phyloP scores from a whole-genome alignment of 2,113 vertebrate species.

The Passer domesticus region DNA sequence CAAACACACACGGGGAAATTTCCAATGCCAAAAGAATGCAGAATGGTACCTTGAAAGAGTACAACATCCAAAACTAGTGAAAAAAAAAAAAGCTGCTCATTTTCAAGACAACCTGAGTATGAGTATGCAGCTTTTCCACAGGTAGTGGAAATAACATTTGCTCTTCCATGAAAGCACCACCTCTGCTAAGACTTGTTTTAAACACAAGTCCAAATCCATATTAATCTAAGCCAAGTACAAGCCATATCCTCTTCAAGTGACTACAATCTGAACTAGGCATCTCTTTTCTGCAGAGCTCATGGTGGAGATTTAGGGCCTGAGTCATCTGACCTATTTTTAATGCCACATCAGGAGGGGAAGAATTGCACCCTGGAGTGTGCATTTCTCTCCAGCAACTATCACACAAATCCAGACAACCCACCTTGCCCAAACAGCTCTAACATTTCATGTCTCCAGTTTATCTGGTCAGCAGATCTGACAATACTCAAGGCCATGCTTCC shows the following conservation, averaged over 20 bases:
- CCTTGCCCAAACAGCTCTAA: not conserved
- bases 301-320: not conserved
- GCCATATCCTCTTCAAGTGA: not conserved
- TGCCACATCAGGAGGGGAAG: not conserved
- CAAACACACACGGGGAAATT: not conserved
- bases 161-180: not conserved
- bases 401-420: not conserved
- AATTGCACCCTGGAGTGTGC: accelerated
- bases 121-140: not conserved
- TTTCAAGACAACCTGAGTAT: not conserved
- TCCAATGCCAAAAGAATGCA: not conserved
- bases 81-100: not conserved
- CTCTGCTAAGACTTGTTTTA: not conserved
- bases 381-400: not conserved
- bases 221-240: not conserved
- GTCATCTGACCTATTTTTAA: not conserved
- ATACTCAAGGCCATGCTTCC: not conserved
- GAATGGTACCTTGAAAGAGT: not conserved
- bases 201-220: not conserved
- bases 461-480: not conserved
- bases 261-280: not conserved
- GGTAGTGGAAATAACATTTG: not conserved
- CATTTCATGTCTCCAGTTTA: not conserved
- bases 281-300: not conserved
- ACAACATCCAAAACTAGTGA: not conserved